Percentiles rank a stretch among this genome's conserved stretches.
Evolutionary conservation across 2,113 vertebrate species (phyloP).

Genomic region (Grallaria varia): DNA sequence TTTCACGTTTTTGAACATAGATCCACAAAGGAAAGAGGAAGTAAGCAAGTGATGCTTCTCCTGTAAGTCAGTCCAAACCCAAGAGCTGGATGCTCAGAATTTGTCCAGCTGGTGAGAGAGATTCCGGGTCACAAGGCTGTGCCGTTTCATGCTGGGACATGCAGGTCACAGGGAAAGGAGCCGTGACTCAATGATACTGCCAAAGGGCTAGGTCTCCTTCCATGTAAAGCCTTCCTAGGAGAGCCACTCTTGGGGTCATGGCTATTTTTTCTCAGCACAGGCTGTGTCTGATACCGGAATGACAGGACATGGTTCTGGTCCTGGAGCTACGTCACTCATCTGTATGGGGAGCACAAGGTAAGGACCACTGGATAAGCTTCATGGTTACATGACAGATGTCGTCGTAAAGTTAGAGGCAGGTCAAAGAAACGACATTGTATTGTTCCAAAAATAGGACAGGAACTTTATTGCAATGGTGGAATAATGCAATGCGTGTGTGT

Average conservation of each 20-base stretch:
- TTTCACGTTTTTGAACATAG: not conserved
- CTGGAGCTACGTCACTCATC: fast-evolving
- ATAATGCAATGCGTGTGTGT: no score
- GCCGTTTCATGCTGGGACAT: not conserved
- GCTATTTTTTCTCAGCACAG: not conserved
- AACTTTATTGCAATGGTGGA: no score
- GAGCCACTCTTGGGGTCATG: not conserved
- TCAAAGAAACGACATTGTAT: no score
- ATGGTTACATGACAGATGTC: not conserved
- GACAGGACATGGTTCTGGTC: not conserved
- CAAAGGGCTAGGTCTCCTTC: not conserved
- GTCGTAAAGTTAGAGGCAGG: no score
- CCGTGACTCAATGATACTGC: not conserved
- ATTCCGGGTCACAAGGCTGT: fast-evolving
- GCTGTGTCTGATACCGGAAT: not conserved
- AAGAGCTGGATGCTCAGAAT: not conserved
- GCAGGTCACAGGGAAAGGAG: not conserved
- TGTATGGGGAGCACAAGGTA: fast-evolving
- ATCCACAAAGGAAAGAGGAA: not conserved
- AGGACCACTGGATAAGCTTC: not conserved
- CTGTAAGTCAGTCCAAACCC: not conserved
- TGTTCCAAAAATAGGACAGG: no score
- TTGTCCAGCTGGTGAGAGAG: not conserved
- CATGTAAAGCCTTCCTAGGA: not conserved
- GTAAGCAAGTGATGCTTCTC: not conserved